phyloP scores from a whole-genome alignment of 2,888 invertebrate species.

The Osedax frankpressi region DNA sequence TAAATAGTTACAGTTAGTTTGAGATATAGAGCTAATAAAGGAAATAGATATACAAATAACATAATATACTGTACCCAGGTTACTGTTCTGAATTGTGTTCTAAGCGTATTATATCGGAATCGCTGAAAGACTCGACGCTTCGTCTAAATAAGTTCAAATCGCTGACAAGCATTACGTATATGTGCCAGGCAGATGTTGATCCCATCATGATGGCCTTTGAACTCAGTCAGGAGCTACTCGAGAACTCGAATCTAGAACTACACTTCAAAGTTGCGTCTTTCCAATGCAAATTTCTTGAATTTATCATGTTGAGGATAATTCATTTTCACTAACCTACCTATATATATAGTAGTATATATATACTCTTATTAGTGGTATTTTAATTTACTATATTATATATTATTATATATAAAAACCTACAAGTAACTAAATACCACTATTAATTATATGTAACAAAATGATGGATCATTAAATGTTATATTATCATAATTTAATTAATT shows the following conservation, averaged over 20 bases:
- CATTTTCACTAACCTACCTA: background rate
- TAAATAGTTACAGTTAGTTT: too few relatives aligned
- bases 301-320: background rate
- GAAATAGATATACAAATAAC: too few relatives aligned
- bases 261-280: constrained; percentile 46
- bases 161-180: constrained; percentile 55
- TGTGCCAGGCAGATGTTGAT: constrained; percentile 54
- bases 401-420: too few relatives aligned
- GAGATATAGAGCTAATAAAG: too few relatives aligned
- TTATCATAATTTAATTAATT: too few relatives aligned
- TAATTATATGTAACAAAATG: too few relatives aligned
- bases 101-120: constrained; percentile 16
- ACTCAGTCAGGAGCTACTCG: constrained; percentile 50
- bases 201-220: constrained; percentile 55
- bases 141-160: constrained; percentile 54
- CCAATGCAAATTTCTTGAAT: too few relatives aligned
- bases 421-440: too few relatives aligned
- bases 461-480: too few relatives aligned
- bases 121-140: constrained; percentile 42
- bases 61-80: too few relatives aligned
- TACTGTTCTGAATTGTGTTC: constrained; percentile 26
- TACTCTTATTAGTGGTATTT: too few relatives aligned
- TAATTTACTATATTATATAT: too few relatives aligned
- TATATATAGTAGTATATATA: background rate
- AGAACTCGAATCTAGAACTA: constrained; percentile 50